Percentiles rank a stretch among this genome's conserved stretches.
These are phyloP conservation scores for Falco punctatus DNA, from an alignment of 2,113 vertebrate genomes.

Conservation along the genomic window DNA sequence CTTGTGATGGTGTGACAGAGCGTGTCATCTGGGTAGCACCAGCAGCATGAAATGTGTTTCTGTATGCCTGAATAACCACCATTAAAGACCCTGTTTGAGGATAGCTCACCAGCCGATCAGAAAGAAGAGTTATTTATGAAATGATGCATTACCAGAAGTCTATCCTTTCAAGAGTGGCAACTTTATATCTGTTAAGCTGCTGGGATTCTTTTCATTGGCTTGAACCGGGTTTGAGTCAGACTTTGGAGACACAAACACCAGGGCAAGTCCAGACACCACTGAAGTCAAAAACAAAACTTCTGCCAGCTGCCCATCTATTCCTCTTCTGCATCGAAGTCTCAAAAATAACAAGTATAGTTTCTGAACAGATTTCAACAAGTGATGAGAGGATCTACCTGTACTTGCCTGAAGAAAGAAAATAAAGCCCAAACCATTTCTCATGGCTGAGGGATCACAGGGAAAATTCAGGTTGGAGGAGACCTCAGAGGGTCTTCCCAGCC, in stretches of 20 bases:
- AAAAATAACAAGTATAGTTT: background rate
- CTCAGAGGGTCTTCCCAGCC: background rate
- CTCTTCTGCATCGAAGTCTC: background rate
- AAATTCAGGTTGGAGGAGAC: background rate
- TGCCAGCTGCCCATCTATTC: constrained; percentile 55
- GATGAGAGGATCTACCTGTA: background rate
- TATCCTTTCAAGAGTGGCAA: constrained; percentile 13
- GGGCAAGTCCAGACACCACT: constrained; percentile 41
- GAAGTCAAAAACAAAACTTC: constrained; percentile 47
- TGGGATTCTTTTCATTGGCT: constrained; percentile 46
- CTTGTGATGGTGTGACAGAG: background rate
- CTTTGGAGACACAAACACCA: constrained; percentile 44
- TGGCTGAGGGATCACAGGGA: background rate
- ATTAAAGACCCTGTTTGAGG: background rate
- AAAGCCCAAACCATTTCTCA: background rate
- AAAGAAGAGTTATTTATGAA: background rate
- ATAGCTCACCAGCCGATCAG: background rate
- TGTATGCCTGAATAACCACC: background rate
- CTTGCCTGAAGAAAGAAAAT: background rate
- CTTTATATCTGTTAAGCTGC: constrained; percentile 6
- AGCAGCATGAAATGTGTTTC: background rate
- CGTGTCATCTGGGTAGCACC: background rate
- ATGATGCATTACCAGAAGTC: background rate
- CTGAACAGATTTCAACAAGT: background rate
- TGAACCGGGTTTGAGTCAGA: constrained; percentile 53